Base-by-base conservation (phyloP, 2,797 vertebrate genomes). In the Oophaga sylvatica region DNA sequence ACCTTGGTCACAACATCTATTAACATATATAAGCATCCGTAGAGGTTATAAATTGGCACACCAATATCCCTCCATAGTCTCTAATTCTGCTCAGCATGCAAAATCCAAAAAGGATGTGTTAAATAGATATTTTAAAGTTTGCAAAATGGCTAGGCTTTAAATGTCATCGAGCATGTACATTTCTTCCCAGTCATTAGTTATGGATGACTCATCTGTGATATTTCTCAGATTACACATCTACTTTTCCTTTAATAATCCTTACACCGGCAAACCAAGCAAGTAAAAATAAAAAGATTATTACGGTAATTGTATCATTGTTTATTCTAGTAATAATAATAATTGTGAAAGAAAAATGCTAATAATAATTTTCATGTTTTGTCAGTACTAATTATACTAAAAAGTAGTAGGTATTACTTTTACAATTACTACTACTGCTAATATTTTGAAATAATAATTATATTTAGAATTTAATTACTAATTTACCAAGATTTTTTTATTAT, bases 151-250 rank as follows among this genome's bases (percentile, higher is more conserved):
- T 57, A 56, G 80, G 80, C 80, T 87, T 79, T 87, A 89, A 87
- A 89, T 89, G 88, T 87, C 84, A 89, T 80, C 65, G 88, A 87
- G 75, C 88, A 89, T 83, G 80, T 86, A 86, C 31, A 82, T 56
- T 78, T 83, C 48, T 85, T 56, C 73, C 63, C 63, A 83, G 45
- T 75, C 88, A 87, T 89, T 89, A 89, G 88, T 83, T 89, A 89
- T 89, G 88, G 88, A 89, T 89, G 84, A 86, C 73, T 86, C 88
- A 80, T 63, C 80, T 80, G 75, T 86, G 84, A 86, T 70, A 78
- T 70, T 89, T 83, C 88, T 89, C 88, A 83, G 65, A 89, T 89
- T 89, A 83, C 84, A 83, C 31, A 73, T 86, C 62, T 80, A 80
- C 17, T 80, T 84, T 80, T 80, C 20, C 57, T 62, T 77, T 71